A percentile compares a stretch with the other conserved stretches of the same genome.
These are phyloP conservation scores for Lysiphlebus fabarum DNA, from an alignment of 1,140 invertebrate species.

Conservation along the genomic window DNA sequence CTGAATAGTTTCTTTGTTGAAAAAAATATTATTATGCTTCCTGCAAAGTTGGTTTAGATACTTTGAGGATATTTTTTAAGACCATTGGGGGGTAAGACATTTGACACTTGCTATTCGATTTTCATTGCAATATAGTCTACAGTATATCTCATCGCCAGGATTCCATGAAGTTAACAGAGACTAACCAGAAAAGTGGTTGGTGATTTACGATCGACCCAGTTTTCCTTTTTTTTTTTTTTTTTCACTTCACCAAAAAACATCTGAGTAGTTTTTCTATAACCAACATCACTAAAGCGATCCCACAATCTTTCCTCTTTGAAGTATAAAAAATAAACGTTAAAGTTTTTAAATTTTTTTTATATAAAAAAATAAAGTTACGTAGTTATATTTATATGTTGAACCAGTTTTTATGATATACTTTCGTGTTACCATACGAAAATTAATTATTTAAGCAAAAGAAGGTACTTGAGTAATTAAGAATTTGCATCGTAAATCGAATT, in stretches of 20 bases:
- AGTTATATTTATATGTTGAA: conserved; percentile 2
- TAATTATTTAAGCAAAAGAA: conserved; percentile 29
- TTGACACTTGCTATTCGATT: conserved; percentile 22
- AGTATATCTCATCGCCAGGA: not conserved
- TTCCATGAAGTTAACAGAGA: conserved; percentile 17
- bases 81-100: not conserved
- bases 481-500: conserved; percentile 39
- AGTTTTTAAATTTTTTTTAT: too few relatives aligned
- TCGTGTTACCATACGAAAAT: conserved; percentile 29
- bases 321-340: too few relatives aligned
- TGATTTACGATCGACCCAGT: conserved; percentile 29
- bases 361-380: not conserved
- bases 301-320: too few relatives aligned
- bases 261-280: not conserved
- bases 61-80: too few relatives aligned
- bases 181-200: conserved; percentile 26
- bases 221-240: conserved; percentile 16
- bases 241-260: not conserved
- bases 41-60: too few relatives aligned
- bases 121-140: not conserved
- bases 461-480: conserved; percentile 33
- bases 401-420: not conserved
- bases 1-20: too few relatives aligned
- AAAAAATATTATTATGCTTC: too few relatives aligned
- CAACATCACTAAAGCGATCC: not conserved